A percentile compares a stretch with the other conserved stretches of the same genome.
Conservation (phyloP, 2,797 vertebrate genomes). For the Martes flavigula region DNA sequence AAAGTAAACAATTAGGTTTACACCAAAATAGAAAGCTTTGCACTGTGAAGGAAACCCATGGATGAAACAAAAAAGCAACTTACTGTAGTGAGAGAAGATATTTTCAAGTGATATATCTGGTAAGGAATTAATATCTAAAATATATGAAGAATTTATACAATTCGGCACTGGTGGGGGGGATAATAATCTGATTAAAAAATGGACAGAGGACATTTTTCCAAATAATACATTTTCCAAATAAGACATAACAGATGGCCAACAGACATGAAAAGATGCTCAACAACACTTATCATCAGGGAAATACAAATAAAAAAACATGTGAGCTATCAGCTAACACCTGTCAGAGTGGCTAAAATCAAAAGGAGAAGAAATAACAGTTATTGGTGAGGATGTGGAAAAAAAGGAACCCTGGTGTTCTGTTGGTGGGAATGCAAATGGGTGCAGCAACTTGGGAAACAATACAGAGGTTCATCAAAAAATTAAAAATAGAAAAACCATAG, state of each 20-base stretch:
- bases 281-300: neutral
- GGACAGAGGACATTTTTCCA: neutral
- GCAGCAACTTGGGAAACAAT: neutral
- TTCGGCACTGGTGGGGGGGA: neutral
- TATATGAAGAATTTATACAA: neutral
- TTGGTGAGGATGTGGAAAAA: neutral
- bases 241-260: neutral
- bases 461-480: neutral
- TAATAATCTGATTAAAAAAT: neutral
- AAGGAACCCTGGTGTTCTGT: neutral
- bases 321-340: neutral
- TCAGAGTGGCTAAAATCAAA: neutral
- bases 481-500: neutral
- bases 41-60: neutral
- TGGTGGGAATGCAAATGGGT: neutral
- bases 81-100: neutral
- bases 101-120: neutral
- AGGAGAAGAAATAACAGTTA: neutral
- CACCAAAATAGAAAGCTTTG: neutral
- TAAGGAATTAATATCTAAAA: neutral
- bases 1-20: neutral
- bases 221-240: neutral
- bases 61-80: neutral
- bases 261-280: neutral
- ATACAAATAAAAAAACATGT: neutral